A percentile compares a stretch with the other conserved stretches of the same genome.
Evolutionary conservation across 2,797 vertebrate species (phyloP).

Genomic region (Alfaro cultratus): DNA sequence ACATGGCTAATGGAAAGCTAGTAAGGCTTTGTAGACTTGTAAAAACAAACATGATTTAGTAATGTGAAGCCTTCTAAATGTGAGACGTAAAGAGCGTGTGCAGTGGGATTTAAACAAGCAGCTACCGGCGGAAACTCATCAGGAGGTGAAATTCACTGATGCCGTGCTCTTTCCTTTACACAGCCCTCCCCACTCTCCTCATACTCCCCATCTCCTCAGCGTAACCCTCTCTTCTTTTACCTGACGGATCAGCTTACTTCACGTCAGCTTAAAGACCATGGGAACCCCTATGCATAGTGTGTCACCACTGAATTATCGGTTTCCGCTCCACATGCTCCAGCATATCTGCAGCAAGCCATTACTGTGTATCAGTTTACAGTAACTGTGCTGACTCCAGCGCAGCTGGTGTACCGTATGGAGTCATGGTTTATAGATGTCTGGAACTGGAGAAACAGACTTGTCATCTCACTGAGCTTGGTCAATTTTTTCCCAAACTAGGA

Average conservation of each 20-base stretch:
- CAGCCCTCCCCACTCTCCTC: conserved; percentile 22
- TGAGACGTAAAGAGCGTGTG: conserved; percentile 39
- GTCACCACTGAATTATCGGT: conserved; percentile 78
- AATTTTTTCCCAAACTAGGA: conserved; percentile 56
- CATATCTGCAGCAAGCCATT: conserved; percentile 75
- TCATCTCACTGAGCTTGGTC: conserved; percentile 55
- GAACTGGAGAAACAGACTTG: conserved; percentile 68
- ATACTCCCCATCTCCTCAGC: conserved; percentile 14
- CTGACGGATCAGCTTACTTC: conserved; percentile 73
- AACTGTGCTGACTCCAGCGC: conserved; percentile 63
- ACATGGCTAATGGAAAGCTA: conserved; percentile 39
- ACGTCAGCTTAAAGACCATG: conserved; percentile 72
- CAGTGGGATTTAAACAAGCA: conserved; percentile 61
- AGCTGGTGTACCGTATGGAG: conserved; percentile 69
- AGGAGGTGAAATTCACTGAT: conserved; percentile 67
- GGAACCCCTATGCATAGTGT: conserved; percentile 68
- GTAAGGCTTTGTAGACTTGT: conserved; percentile 60
- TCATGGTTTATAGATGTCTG: conserved; percentile 68
- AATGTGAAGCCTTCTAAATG: conserved; percentile 60
- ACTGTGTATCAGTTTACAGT: conserved; percentile 76
- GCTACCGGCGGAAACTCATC: conserved; percentile 68
- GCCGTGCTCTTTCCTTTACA: conserved; percentile 46
- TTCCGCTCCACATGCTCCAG: conserved; percentile 73
- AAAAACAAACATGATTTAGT: conserved; percentile 76
- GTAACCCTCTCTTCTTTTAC: conserved; percentile 50